These are phyloP conservation scores for Ptychodera flava DNA, from an alignment of 35 echinoderm and acorn worm genomes.

Conservation along the genomic window DNA sequence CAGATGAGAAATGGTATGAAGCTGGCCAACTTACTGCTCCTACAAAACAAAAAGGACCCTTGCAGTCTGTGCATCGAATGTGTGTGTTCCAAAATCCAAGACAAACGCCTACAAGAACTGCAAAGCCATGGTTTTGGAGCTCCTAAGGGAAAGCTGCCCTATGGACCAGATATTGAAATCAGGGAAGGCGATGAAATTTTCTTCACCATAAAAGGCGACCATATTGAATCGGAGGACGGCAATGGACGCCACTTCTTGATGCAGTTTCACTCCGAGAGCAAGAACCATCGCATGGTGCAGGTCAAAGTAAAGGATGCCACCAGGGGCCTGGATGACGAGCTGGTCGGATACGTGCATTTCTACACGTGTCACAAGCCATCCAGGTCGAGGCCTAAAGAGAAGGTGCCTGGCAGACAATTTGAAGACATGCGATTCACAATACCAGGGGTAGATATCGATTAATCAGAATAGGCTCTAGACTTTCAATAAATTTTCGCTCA, in stretches of 20 bases:
- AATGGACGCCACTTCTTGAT: not conserved
- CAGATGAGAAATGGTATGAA: not conserved
- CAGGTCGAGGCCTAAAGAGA: not conserved
- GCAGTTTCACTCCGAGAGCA: not conserved
- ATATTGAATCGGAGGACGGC: not conserved
- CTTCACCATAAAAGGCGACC: not conserved
- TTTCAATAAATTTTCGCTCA: no score
- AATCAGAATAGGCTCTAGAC: no score
- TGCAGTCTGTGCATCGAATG: not conserved
- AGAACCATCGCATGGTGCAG: not conserved
- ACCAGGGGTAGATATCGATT: not conserved
- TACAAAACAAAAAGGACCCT: not conserved
- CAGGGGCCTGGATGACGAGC: not conserved
- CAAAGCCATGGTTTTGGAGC: not conserved
- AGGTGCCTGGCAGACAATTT: not conserved
- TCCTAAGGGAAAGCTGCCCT: not conserved
- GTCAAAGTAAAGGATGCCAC: not conserved
- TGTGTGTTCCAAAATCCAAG: not conserved
- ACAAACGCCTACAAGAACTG: not conserved
- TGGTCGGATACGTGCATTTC: not conserved
- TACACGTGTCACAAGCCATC: not conserved
- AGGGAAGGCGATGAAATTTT: not conserved
- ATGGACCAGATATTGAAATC: not conserved
- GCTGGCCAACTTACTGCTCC: not conserved
- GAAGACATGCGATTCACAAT: not conserved